These are phyloP conservation scores for Rhingia campestris DNA, from an alignment of 2,888 invertebrate genomes.

Conservation along the genomic window DNA sequence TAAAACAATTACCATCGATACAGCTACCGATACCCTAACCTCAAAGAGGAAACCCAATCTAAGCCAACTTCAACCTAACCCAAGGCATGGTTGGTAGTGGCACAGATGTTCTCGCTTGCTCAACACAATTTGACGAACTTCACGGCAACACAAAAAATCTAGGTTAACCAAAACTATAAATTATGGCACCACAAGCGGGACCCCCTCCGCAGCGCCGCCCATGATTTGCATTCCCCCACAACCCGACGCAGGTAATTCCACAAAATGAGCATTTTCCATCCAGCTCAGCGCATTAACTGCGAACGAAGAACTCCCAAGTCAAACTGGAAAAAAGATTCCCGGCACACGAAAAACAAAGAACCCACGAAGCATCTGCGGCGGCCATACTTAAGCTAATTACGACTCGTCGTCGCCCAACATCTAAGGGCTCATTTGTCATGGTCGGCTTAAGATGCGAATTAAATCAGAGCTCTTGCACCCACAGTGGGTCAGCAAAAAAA, in stretches of 20 bases:
- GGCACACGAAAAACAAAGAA: not conserved
- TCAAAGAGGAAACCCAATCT: constrained; percentile 29
- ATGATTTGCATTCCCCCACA: not conserved
- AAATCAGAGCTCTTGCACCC: not conserved
- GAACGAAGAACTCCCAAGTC: not conserved
- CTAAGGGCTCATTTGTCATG: constrained; percentile 17
- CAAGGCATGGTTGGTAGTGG: too few species aligned
- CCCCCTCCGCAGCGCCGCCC: not conserved
- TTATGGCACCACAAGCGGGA: constrained; percentile 22
- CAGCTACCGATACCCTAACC: constrained; percentile 20
- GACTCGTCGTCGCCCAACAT: constrained; percentile 5
- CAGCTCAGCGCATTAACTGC: constrained; percentile 14
- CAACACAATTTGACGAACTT: constrained; percentile 51
- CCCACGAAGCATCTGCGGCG: constrained; percentile 23
- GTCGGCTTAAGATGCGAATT: constrained; percentile 15
- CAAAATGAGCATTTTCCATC: not conserved
- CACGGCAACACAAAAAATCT: constrained; percentile 28
- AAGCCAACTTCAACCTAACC: not conserved
- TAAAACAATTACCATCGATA: constrained; percentile 26
- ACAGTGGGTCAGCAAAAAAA: not conserved
- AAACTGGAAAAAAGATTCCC: not conserved
- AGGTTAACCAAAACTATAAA: constrained; percentile 54
- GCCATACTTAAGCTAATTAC: constrained; percentile 52
- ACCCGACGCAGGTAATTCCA: not conserved
- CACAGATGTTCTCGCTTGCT: constrained; percentile 52